Evolutionary conservation across 1,140 invertebrate genomes (phyloP), one percentile per base, ranked within the genome.

Genomic region (Nephila pilipes): DNA sequence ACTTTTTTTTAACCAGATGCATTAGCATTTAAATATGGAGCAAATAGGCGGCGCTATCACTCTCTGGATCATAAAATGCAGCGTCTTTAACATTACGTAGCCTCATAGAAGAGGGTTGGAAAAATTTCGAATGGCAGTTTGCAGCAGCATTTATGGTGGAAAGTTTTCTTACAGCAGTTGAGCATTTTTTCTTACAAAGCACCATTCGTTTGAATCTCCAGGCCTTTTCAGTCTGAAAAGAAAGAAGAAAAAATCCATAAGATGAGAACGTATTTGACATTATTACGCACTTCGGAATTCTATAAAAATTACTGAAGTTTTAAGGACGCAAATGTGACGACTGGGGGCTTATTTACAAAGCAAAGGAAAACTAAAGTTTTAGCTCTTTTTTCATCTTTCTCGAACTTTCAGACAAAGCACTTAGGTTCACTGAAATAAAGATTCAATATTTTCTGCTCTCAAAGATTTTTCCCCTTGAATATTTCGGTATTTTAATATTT

Each of bases 1-100:
- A 88, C 38, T 75, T 63, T 88, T 88, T 65, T 75, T 88, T 29
- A 32, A 8, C 5, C 63, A 10, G 38, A 32, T 38, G 87, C 87
- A 88, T 88, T 88, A 69, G 87, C 87, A 88, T 88, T 88, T 88
- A 88, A 88, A 88, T 88, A 88, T 88, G 87, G 63, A 75, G 87
- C 87, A 88, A 88, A 88, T 88, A 88, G 87, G n/a, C 87, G 87
- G n/a, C 63, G 63, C 87, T 88, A 63, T 88, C 87, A 88, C 87
- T 88, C 87, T 54, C 12, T 54, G 60, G 2, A 38, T 55, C 65
- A 88, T 88, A 88, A 88, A 88, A 75, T 54, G 63, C 87, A 25
- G 29, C 60, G n/a, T 88, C 87, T 88, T 75, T 58, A 87, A 63
- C 85, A 63, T 63, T 63, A 63, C 54, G 29, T 14, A 75, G 18